Conservation (phyloP, 2,797 vertebrate species). For the Takifugu ocellatus region DNA sequence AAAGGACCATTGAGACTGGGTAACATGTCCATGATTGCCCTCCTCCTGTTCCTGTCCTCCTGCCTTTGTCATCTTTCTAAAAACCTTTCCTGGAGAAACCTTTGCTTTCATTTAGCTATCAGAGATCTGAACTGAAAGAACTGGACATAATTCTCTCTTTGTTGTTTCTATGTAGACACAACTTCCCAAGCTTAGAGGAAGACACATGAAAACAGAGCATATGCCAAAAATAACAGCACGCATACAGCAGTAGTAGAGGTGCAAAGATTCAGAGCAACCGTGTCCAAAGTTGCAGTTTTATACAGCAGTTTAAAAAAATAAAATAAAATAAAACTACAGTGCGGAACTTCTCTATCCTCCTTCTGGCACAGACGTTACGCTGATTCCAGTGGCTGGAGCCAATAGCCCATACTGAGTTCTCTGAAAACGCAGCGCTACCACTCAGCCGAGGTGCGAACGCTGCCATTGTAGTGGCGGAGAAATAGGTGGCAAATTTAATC, state of each 20-base stretch:
- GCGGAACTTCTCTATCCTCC: background rate
- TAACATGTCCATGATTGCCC: constrained; percentile 31
- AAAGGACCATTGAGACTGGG: constrained; percentile 51
- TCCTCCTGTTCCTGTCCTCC: constrained; percentile 37
- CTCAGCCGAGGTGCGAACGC: background rate
- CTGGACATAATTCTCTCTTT: constrained; percentile 2
- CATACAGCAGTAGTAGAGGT: no score
- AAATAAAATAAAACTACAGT: background rate
- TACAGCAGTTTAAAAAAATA: background rate
- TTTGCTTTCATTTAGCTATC: constrained; percentile 3
- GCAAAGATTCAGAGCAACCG: background rate
- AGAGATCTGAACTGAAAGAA: background rate
- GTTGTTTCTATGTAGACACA: background rate
- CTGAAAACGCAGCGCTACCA: background rate
- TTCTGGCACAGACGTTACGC: background rate
- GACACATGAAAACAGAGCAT: no score
- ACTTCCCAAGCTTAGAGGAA: no score
- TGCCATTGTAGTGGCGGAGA: background rate
- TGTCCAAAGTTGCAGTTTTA: background rate
- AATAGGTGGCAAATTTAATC: no score
- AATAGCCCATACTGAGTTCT: no score
- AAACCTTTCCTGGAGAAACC: constrained; percentile 12
- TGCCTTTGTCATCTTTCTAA: constrained; percentile 22
- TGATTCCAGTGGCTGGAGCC: background rate
- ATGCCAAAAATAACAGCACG: no score